phyloP scores from a whole-genome alignment of 2,797 vertebrate genomes.

The Atherinosoma microstoma region DNA sequence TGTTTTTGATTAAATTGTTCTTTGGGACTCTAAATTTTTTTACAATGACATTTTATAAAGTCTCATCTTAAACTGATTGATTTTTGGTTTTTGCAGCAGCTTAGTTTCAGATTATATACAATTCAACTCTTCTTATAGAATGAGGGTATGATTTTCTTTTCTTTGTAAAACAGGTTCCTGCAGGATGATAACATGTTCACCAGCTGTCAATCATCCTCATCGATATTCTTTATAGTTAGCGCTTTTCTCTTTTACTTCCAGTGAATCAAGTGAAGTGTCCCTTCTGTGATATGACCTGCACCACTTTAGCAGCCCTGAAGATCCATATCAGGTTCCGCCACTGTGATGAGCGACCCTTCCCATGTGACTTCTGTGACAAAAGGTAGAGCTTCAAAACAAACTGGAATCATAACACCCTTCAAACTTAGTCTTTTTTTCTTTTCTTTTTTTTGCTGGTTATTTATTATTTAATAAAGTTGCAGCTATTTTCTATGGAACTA shows the following conservation, averaged over 20 bases:
- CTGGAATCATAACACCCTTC: not conserved
- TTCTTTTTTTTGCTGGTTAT: too few relatives aligned
- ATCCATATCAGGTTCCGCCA: conserved; percentile 83
- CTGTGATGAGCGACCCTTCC: conserved; percentile 82
- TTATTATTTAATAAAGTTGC: too few relatives aligned
- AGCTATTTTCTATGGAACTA: too few relatives aligned
- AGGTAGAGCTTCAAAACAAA: conserved; percentile 47
- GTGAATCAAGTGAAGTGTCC: conserved; percentile 81
- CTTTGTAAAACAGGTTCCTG: not conserved
- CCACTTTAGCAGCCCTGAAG: conserved; percentile 82
- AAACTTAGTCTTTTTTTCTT: too few relatives aligned
- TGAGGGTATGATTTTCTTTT: not conserved
- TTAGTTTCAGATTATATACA: not conserved
- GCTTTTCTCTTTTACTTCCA: conserved; percentile 25
- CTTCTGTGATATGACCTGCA: conserved; percentile 81
- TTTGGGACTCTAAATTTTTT: not conserved
- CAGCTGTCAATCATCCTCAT: not conserved
- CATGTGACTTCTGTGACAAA: conserved; percentile 84
- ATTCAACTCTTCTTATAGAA: not conserved
- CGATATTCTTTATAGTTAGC: not conserved
- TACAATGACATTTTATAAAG: not conserved
- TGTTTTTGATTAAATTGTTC: not conserved
- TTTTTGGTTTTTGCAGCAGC: not conserved
- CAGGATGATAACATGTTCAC: not conserved
- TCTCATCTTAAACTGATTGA: not conserved